phyloP scores from a whole-genome alignment of 2,113 vertebrate genomes.

The Glaucidium brasilianum region DNA sequence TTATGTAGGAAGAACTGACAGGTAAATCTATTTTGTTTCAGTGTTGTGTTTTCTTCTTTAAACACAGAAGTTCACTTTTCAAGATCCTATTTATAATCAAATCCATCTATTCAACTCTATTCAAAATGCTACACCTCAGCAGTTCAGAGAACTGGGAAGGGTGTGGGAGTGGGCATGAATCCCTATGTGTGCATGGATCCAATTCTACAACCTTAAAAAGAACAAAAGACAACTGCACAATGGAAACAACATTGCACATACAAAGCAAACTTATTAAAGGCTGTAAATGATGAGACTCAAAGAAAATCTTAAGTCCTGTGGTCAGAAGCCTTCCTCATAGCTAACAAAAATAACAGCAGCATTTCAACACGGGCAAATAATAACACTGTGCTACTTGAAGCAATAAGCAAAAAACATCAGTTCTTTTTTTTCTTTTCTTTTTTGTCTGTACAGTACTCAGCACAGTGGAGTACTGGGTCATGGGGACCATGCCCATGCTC shows the following conservation, averaged over 20 bases:
- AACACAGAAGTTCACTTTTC: constrained; percentile 49
- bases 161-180: constrained; percentile 30
- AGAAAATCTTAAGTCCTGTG: neutral
- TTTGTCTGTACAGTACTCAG: neutral
- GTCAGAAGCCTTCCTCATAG: neutral
- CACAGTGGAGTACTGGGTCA: neutral
- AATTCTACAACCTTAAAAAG: neutral
- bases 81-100: constrained; percentile 43
- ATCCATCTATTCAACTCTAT: constrained; percentile 20
- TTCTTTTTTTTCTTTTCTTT: neutral
- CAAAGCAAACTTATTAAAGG: neutral
- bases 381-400: neutral
- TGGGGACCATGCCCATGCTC: neutral
- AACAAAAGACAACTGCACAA: constrained; percentile 17
- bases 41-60: constrained; percentile 30
- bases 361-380: neutral
- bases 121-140: constrained; percentile 28
- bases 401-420: neutral
- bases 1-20: constrained; percentile 47
- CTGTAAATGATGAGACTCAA: neutral
- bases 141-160: neutral
- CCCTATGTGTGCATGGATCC: neutral
- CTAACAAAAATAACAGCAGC: neutral
- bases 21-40: constrained; percentile 45
- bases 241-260: neutral